phyloP scores from a whole-genome alignment of 2,888 invertebrate species.

The Heliconius ismenius region DNA sequence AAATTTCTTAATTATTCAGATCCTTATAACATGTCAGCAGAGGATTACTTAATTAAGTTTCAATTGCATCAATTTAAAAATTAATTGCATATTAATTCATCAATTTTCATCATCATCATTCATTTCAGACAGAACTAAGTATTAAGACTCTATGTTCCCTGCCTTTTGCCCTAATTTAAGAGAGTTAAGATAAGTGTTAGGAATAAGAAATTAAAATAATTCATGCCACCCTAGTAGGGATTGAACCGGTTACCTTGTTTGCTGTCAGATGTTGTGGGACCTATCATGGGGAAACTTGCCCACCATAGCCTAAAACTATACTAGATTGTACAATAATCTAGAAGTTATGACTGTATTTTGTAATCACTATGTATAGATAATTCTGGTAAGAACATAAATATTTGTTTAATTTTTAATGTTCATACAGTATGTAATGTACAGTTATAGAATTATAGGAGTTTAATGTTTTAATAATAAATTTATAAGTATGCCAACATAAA shows the following conservation, averaged over 20 bases:
- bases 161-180: background rate
- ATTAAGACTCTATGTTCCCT: background rate
- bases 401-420: conserved; percentile 1
- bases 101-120: too few species aligned
- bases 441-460: background rate
- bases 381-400: background rate
- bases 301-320: background rate
- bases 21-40: background rate
- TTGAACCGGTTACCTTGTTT: background rate
- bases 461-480: conserved; percentile 22
- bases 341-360: background rate
- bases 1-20: background rate
- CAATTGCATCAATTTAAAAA: background rate
- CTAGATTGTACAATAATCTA: background rate
- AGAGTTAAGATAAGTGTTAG: background rate
- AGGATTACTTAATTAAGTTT: background rate
- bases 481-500: conserved; percentile 35
- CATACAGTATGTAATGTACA: background rate
- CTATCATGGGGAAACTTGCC: background rate
- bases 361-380: background rate
- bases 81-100: too few species aligned
- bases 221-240: background rate
- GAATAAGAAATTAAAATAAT: background rate
- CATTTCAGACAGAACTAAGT: background rate
- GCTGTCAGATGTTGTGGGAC: too few species aligned